Evolutionary conservation across 2,888 invertebrate species (phyloP), one percentile per base, ranked within the genome.

Genomic region (Monopis laevigella): DNA sequence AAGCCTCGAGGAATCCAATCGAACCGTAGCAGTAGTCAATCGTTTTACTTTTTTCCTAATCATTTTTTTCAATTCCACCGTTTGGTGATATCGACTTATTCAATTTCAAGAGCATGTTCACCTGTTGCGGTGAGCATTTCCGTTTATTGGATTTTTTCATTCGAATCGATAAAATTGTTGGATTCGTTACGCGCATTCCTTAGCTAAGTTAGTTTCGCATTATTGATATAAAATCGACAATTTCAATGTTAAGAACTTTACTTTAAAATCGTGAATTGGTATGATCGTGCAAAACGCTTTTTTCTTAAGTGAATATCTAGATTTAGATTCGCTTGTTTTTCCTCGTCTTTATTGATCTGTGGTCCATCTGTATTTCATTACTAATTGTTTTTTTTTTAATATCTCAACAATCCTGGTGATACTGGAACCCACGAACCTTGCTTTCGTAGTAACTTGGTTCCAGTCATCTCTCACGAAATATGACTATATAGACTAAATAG

Each of bases 181-280:
- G 65, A 75, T 77, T 77, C 49, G 77, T 59, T 50, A 58, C 65
- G 77, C 73, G 62, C 77, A 75, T 77, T 77, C 74, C 73, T n/a
- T 59, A 53, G 45, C n/a, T n/a, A n/a, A n/a, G n/a, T n/a, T n/a
- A n/a, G n/a, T n/a, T n/a, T n/a, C n/a, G n/a, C n/a, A n/a, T n/a
- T n/a, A n/a, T n/a, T n/a, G n/a, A n/a, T n/a, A n/a, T n/a, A n/a
- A n/a, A n/a, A n/a, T n/a, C n/a, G n/a, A n/a, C n/a, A n/a, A n/a
- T n/a, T n/a, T n/a, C n/a, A n/a, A 8, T 24, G 24, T 24, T 6
- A 29, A 3, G 29, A 14, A 8, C 2, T 29, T 29, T 10, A 24
- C n/a, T n/a, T n/a, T 6, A 29, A 7, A 2, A 29, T 29, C 14
- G 29, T 13, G 29, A 14, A 13, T 29, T 13, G 14, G 2, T 14